Conservation (phyloP, 2,797 vertebrate species). For the Pteropus rufus region DNA sequence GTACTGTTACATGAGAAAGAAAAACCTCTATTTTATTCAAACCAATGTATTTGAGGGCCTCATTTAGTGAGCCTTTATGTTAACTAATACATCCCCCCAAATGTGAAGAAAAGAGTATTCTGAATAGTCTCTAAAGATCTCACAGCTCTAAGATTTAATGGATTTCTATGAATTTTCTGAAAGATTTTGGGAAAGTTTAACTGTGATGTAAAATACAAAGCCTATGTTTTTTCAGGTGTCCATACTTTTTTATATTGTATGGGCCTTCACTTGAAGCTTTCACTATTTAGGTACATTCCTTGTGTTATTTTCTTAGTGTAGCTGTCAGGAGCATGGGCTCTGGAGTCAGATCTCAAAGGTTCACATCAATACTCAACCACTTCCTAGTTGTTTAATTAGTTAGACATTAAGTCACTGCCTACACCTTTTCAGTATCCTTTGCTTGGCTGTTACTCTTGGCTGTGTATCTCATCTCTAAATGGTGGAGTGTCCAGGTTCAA, state of each 20-base stretch:
- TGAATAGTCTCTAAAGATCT: background rate
- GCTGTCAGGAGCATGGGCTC: background rate
- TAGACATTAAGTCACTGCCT: background rate
- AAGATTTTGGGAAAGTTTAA: background rate
- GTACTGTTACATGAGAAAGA: background rate
- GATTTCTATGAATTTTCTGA: background rate
- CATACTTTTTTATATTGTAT: background rate
- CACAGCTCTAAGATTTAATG: background rate
- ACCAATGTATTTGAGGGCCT: background rate
- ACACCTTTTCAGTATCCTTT: background rate
- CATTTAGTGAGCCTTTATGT: background rate
- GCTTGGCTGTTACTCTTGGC: background rate
- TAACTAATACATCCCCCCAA: background rate
- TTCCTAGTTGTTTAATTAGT: background rate
- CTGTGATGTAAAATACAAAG: background rate
- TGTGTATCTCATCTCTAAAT: background rate
- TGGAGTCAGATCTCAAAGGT: background rate
- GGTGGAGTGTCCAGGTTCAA: background rate
- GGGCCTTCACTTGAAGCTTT: background rate
- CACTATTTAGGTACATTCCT: background rate
- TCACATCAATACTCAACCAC: background rate
- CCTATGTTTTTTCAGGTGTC: background rate
- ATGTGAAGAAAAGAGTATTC: background rate
- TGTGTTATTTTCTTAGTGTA: background rate
- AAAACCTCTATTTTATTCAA: background rate